Percentiles rank a stretch among this genome's conserved stretches.
These are phyloP conservation scores for Plectropomus leopardus DNA, from an alignment of 2,113 vertebrate genomes.

Conservation along the genomic window DNA sequence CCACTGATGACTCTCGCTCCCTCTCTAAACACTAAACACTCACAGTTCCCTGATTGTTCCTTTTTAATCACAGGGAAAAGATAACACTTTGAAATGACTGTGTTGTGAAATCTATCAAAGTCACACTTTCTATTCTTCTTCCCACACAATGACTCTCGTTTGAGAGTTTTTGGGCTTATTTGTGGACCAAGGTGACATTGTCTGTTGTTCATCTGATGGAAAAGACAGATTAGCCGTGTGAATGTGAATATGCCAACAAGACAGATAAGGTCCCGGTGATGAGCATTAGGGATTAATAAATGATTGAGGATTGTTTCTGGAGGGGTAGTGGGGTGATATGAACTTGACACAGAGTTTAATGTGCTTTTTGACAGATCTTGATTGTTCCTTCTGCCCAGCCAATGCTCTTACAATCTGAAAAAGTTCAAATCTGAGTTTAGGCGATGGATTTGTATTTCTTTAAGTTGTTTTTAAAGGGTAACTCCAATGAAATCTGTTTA, in stretches of 20 bases:
- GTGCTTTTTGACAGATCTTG: not conserved
- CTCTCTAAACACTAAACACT: constrained; percentile 11
- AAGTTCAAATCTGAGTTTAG: not conserved
- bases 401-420: not conserved
- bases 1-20: not conserved
- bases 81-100: constrained; percentile 38
- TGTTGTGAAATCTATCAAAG: constrained; percentile 31
- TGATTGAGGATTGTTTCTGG: not conserved
- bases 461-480: no score
- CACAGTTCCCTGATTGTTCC: not conserved
- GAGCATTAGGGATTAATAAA: not conserved
- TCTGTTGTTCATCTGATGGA: not conserved
- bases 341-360: not conserved
- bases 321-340: not conserved
- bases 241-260: not conserved
- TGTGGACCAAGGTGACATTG: constrained; percentile 22
- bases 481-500: no score
- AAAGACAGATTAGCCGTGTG: not conserved
- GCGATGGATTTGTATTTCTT: not conserved
- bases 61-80: constrained; percentile 32
- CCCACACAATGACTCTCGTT: not conserved
- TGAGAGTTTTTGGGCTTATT: not conserved
- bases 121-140: not conserved
- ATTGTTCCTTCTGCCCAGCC: not conserved
- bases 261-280: not conserved